Evolutionary conservation across 2,888 invertebrate species (phyloP), one percentile per base, ranked within the genome.

Genomic region (Cyclophora punctaria): DNA sequence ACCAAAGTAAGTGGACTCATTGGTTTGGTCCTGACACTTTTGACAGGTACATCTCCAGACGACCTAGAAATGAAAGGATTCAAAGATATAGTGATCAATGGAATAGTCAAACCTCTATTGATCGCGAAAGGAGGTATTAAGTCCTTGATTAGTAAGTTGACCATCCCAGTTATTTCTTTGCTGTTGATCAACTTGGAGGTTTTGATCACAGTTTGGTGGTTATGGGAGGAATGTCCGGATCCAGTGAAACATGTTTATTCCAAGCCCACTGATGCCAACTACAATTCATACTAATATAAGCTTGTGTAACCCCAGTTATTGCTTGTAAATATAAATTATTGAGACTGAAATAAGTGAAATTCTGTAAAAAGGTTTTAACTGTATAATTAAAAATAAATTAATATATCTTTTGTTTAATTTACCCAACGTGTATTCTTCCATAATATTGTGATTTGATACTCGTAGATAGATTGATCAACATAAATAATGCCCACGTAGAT

Each of bases 191-290:
- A 89, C 62, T 52, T 85, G 41, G 85, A 89, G 56, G 77, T 89
- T 35, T 62, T 89, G 57, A 64, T 86, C 6, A 78, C 78, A 4
- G 64, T 86, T 2, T 89, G 89, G 89, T 89, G 89, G 88, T 53
- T 89, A 42, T 89, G 89, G 89, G 89, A 89, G 45, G 88, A 88
- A 44, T 83, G 87, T 58, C 74, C 78, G 2, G 62, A 65, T 40
- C 6, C 50, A 33, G 55, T 60, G 34, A 57, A 55, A 44, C 55
- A 56, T 33, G 49, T 60, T 4, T 61, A 62, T n/a, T 35, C 54
- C 4, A 55, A 57, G 48, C 55, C 68, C 6, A 64, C 73, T 48
- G 66, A 73, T 41, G 68, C 71, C 53, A 64, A 56, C 54, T 71
- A 75, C 60, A 73, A 71, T 53, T 65, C 72, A 35, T 76, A 77